These are phyloP conservation scores for Aphodius sticticus DNA, from an alignment of 2,888 invertebrate species.

Conservation along the genomic window DNA sequence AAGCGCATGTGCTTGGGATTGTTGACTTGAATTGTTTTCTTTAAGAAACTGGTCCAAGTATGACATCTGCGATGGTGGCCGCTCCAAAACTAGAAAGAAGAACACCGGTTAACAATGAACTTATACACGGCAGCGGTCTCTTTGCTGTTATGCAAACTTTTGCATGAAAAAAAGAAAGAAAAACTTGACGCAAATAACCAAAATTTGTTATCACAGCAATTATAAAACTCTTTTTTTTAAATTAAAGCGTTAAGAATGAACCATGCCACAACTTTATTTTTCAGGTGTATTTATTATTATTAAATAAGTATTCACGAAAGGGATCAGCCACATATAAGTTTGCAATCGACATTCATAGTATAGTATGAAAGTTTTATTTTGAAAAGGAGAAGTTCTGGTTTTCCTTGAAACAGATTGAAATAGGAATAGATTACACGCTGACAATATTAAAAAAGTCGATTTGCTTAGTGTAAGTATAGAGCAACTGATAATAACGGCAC, in stretches of 20 bases:
- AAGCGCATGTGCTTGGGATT: conserved; percentile 44
- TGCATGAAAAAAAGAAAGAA: background rate
- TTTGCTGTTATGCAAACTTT: background rate
- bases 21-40: conserved; percentile 65
- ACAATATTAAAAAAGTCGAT: too few species aligned
- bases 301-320: background rate
- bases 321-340: background rate
- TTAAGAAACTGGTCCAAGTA: conserved; percentile 91
- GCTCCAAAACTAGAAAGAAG: conserved; percentile 77
- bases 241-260: background rate
- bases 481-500: too few species aligned
- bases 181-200: background rate
- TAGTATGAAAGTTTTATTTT: too few species aligned
- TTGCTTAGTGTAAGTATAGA: too few species aligned
- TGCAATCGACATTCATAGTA: too few species aligned
- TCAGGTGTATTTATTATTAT: background rate
- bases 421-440: too few species aligned
- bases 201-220: background rate
- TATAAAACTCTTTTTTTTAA: background rate
- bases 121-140: background rate
- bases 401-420: too few species aligned
- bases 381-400: too few species aligned
- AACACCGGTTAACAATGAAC: background rate
- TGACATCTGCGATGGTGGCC: conserved; percentile 91
- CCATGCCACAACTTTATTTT: background rate